Conservation (phyloP, 2,797 vertebrate genomes). For the Cyclopterus lumpus region DNA sequence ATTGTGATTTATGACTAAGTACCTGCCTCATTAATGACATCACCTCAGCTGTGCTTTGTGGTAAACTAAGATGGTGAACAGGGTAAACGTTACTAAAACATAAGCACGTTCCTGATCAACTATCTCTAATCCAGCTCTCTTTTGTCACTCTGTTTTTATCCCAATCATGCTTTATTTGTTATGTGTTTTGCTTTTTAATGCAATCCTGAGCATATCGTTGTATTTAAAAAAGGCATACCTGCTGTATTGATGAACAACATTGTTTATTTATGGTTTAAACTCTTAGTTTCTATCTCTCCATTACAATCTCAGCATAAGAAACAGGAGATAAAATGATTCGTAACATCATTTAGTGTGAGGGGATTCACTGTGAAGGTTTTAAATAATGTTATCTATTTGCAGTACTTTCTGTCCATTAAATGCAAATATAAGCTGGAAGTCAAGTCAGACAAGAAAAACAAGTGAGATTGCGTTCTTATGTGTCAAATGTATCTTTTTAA, state of each 20-base stretch:
- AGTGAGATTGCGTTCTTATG: not conserved
- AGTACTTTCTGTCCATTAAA: not conserved
- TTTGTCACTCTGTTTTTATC: not conserved
- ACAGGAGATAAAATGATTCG: not conserved
- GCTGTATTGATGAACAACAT: not conserved
- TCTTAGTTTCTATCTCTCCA: not conserved
- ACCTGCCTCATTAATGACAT: not conserved
- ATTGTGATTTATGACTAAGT: not conserved
- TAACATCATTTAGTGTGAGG: not conserved
- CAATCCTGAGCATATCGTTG: not conserved
- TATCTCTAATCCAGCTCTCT: not conserved
- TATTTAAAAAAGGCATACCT: not conserved
- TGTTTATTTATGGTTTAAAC: not conserved
- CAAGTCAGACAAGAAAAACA: not conserved
- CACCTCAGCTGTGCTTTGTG: not conserved
- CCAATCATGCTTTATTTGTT: not conserved
- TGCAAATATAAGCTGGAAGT: not conserved
- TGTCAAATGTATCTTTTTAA: not conserved
- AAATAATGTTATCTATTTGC: slow-evolving; percentile 1
- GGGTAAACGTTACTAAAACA: not conserved
- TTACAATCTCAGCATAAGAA: not conserved
- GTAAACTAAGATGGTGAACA: not conserved
- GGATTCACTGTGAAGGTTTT: slow-evolving; percentile 3
- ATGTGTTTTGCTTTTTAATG: not conserved
- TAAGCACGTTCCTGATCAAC: not conserved